Evolutionary conservation across 2,797 vertebrate genomes (phyloP).

Genomic region (Anguilla anguilla): DNA sequence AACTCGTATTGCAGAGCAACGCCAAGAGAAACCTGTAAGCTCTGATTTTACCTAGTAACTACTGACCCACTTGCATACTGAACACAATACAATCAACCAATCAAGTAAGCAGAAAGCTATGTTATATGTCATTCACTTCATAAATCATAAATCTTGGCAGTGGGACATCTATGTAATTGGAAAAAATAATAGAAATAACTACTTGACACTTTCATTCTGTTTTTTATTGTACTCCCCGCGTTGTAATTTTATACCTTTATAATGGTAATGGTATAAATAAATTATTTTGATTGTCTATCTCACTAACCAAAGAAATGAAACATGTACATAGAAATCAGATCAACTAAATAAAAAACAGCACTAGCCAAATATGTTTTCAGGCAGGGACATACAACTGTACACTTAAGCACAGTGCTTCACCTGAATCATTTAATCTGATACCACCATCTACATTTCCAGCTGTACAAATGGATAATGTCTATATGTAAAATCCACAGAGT

Average conservation of each 20-base stretch:
- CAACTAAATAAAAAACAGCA: no score
- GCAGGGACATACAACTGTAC: not conserved
- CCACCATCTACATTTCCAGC: not conserved
- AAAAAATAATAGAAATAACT: not conserved
- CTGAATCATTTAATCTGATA: not conserved
- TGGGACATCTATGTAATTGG: not conserved
- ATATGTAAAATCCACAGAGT: not conserved
- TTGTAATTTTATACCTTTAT: no score
- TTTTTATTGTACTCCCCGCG: not conserved
- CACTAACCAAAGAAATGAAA: no score
- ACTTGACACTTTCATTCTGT: not conserved
- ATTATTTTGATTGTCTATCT: no score
- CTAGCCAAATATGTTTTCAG: not conserved
- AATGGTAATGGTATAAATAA: no score
- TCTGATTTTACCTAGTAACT: not conserved
- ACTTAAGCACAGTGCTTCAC: not conserved
- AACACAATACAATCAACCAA: not conserved
- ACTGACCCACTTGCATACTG: not conserved
- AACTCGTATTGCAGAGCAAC: not conserved
- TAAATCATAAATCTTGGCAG: not conserved
- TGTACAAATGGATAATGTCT: not conserved
- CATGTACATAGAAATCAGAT: no score
- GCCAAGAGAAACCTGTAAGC: not conserved
- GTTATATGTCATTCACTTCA: not conserved
- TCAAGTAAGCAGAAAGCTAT: not conserved